These are phyloP conservation scores for Mesoligia furuncula DNA, from an alignment of 2,888 invertebrate species.

Conservation along the genomic window DNA sequence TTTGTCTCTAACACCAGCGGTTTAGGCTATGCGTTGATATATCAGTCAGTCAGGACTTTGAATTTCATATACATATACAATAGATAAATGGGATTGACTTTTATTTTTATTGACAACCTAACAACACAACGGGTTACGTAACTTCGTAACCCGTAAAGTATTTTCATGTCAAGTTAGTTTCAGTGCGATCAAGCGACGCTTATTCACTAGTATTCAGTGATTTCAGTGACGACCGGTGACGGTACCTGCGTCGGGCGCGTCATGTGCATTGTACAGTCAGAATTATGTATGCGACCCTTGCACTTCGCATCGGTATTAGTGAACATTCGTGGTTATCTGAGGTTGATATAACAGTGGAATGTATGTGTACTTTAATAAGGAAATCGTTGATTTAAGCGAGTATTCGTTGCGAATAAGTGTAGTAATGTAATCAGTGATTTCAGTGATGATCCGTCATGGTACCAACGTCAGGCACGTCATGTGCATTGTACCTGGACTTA, in stretches of 20 bases:
- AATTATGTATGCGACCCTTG: conserved; percentile 43
- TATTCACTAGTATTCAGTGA: conserved; percentile 22
- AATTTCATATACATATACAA: no score
- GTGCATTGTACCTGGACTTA: no score
- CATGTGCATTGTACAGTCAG: conserved; percentile 24
- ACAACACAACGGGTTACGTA: not conserved
- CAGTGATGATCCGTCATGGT: no score
- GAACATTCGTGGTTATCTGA: not conserved
- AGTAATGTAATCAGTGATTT: no score
- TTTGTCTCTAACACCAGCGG: no score
- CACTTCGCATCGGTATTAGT: conserved; percentile 16
- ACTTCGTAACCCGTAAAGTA: not conserved
- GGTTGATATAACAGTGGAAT: no score
- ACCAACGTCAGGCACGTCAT: no score
- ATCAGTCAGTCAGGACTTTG: no score
- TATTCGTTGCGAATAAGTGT: no score
- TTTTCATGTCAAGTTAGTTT: conserved; percentile 7
- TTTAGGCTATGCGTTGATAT: no score
- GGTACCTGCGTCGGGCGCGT: conserved; percentile 1
- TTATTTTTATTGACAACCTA: not conserved
- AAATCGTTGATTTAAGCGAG: no score
- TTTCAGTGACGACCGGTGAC: conserved; percentile 22
- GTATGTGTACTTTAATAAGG: no score
- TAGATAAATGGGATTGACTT: not conserved
- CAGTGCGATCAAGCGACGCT: not conserved